Conservation (phyloP, 2,888 invertebrate species). For the Sinopyrophorus schimmeli region DNA sequence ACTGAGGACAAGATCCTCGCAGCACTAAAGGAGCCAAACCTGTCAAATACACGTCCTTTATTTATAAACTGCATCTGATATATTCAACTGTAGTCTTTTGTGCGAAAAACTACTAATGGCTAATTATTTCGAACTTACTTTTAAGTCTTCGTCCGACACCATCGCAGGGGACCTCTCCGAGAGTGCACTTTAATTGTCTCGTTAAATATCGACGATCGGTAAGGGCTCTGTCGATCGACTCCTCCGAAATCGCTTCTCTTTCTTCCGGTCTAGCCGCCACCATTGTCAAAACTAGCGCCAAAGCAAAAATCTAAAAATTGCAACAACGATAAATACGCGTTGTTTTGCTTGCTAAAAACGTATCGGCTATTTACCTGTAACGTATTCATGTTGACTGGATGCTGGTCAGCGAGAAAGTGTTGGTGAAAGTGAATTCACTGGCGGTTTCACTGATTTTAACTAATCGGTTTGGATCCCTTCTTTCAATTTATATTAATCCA, state of each 20-base stretch:
- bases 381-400: constrained; percentile 31
- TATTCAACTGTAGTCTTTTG: neutral
- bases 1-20: constrained; percentile 73
- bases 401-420: constrained; percentile 24
- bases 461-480: too few species aligned
- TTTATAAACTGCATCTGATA: constrained; percentile 4
- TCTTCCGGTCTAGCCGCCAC: constrained; percentile 28
- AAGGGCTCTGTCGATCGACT: constrained; percentile 67
- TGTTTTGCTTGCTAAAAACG: neutral
- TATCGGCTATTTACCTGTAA: constrained; percentile 24
- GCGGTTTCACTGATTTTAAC: constrained; percentile 8
- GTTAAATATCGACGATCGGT: constrained; percentile 71
- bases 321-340: neutral
- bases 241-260: constrained; percentile 63
- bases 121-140: constrained; percentile 59
- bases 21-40: constrained; percentile 75
- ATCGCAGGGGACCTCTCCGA: constrained; percentile 75
- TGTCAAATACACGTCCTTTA: constrained; percentile 45
- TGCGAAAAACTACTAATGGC: constrained; percentile 7
- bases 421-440: constrained; percentile 19
- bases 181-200: constrained; percentile 73
- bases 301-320: constrained; percentile 29
- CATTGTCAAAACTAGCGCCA: constrained; percentile 19
- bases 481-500: too few species aligned
- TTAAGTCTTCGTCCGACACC: constrained; percentile 73